These are phyloP conservation scores for Rhynchomys soricoides DNA, from an alignment of 2,113 vertebrate genomes.

Conservation along the genomic window DNA sequence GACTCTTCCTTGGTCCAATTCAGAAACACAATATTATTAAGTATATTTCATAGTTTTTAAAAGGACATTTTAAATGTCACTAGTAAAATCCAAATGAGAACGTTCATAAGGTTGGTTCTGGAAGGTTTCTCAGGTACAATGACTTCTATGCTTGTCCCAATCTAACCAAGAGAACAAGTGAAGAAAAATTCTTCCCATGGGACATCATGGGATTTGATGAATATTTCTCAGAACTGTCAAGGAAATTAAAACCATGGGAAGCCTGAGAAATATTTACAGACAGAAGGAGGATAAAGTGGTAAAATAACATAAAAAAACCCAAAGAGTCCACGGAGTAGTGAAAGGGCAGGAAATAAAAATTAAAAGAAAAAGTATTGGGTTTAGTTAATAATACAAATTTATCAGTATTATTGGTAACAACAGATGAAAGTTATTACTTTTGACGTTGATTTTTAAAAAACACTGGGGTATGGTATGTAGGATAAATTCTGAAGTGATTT, in stretches of 20 bases:
- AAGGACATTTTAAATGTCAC: neutral
- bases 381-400: neutral
- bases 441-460: neutral
- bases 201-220: neutral
- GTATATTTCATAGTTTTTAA: neutral
- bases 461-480: neutral
- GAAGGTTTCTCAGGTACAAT: neutral
- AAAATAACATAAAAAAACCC: neutral
- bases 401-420: neutral
- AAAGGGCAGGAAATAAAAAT: neutral
- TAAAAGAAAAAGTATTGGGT: neutral
- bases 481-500: neutral
- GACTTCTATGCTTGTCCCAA: neutral
- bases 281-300: neutral
- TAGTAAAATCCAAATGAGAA: neutral
- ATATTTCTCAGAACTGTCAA: neutral
- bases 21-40: neutral
- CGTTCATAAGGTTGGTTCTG: neutral
- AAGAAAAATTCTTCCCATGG: neutral
- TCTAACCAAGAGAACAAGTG: neutral
- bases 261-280: neutral
- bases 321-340: neutral
- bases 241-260: neutral
- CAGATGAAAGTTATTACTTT: neutral
- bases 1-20: neutral